phyloP scores from a whole-genome alignment of 2,113 vertebrate species.

The Rhabdornis inornatus region DNA sequence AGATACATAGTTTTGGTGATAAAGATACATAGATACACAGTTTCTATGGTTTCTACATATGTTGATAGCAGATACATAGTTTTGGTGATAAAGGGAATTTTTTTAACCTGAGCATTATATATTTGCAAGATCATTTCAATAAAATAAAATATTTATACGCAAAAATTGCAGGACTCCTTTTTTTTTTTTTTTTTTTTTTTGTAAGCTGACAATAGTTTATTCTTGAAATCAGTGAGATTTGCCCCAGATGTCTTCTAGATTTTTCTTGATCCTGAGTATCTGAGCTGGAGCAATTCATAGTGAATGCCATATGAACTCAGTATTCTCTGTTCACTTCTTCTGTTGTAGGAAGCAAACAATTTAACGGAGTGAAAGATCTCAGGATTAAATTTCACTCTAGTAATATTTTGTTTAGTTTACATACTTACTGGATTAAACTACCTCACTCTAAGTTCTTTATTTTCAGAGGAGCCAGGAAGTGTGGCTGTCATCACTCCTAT shows the following conservation, averaged over 20 bases:
- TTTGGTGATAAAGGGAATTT: neutral
- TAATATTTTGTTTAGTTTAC: neutral
- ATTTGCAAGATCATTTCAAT: neutral
- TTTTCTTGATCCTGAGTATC: neutral
- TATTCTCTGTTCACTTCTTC: neutral
- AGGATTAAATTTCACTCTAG: neutral
- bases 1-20: neutral
- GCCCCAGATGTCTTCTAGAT: neutral
- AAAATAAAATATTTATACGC: neutral
- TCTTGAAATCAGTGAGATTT: neutral
- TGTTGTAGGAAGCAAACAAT: neutral
- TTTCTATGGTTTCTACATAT: too few species aligned
- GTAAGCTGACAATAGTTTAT: neutral
- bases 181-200: neutral
- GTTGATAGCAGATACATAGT: too few species aligned
- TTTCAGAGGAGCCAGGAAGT: neutral
- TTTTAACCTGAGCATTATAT: neutral
- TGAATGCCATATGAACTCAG: neutral
- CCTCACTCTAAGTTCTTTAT: neutral
- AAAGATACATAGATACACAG: too few species aligned
- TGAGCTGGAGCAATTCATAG: neutral
- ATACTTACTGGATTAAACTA: neutral
- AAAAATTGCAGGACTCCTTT: neutral
- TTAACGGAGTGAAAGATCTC: neutral
- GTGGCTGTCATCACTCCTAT: neutral